Evolutionary conservation across 2,888 invertebrate genomes (phyloP).

Genomic region (Aphidius colemani): DNA sequence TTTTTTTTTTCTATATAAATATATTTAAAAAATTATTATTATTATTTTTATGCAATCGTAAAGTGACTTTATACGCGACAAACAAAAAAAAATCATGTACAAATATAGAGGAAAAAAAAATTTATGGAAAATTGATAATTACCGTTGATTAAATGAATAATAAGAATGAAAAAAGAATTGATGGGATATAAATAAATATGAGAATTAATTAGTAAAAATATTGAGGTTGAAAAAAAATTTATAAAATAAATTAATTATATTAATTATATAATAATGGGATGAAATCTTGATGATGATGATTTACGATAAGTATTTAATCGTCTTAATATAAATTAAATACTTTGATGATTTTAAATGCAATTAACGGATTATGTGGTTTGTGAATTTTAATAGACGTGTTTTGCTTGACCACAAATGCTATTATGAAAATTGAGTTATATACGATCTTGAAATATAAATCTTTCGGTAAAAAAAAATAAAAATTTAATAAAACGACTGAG

Average conservation of each 20-base stretch:
- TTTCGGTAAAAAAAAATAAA: too few species aligned
- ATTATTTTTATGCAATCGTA: neutral
- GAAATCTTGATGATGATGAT: neutral
- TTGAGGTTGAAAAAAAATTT: too few species aligned
- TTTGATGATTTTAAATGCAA: conserved; percentile 15
- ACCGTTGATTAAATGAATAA: neutral
- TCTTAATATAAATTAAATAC: conserved; percentile 11
- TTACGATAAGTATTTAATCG: conserved; percentile 1
- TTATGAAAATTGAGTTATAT: conserved; percentile 23
- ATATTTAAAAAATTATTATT: neutral
- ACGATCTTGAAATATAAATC: neutral
- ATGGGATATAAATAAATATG: too few species aligned
- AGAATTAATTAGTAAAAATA: too few species aligned
- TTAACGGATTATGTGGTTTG: conserved; percentile 21
- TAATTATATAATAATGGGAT: neutral
- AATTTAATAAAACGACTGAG: too few species aligned
- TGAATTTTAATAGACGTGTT: conserved; percentile 20
- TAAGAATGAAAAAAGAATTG: too few species aligned
- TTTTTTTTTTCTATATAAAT: neutral
- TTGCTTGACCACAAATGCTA: conserved; percentile 18
- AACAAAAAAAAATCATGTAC: too few species aligned
- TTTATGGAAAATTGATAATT: neutral
- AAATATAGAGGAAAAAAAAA: too few species aligned
- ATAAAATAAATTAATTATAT: neutral
- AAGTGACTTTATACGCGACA: neutral